Conservation (phyloP, 2,113 vertebrate species). For the human region GRCh38 chr1:109133501-109134000, state of each 20-base stretch:
- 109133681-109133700: slow-evolving; percentile 7
- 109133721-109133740: background rate
- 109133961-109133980: background rate
- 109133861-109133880: slow-evolving; percentile 34
- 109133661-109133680: slow-evolving; percentile 48
- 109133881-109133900: background rate
- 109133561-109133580: background rate
- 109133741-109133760: background rate
- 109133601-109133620: background rate
- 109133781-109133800: slow-evolving; percentile 21
- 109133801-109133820: background rate
- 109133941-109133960: background rate
- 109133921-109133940: background rate
- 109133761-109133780: background rate
- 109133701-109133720: background rate
- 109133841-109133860: background rate
- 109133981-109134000: background rate
- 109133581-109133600: background rate
- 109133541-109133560: background rate
- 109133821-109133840: background rate
- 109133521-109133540: background rate
- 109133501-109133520: background rate
- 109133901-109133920: slow-evolving; percentile 33
- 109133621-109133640: background rate
- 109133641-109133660: background rate